Evolutionary conservation across 2,888 invertebrate species (phyloP), one percentile per base, ranked within the genome.

Genomic region (Oligia fasciuncula): DNA sequence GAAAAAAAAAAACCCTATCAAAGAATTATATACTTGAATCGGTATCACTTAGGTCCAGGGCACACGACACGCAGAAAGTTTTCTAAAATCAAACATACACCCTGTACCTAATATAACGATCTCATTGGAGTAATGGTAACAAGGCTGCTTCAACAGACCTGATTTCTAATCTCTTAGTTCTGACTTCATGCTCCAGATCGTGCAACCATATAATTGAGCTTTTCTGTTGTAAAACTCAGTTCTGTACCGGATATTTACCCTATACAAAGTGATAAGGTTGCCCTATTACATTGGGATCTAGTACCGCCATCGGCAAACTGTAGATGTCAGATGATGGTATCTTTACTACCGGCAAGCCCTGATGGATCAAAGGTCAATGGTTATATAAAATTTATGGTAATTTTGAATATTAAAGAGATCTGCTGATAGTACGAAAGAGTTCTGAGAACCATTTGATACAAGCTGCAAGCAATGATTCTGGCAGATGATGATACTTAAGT

Each of bases 301-400:
- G 40, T 60, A 80, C 73, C 63, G 87, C 87, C 87, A 84, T 70
- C 87, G 84, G 85, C 80, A 66, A 83, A 77, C 69, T 86, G 49
- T 77, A 85, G 86, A 85, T 86, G 60, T 86, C 70, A 73, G 17
- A 73, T 73, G 84, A 85, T 86, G 66, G 49, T 86, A 84, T 85
- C 83, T 82, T 4, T 49, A 82, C 68, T 85, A 86, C 73, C 68
- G 68, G 80, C 75, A 79, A 84, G 60, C 69, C 17, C 70, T 77
- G 76, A 80, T 80, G 54, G 80, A 75, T 80, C 73, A 71, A 51
- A 84, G 84, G 76, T 87, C 80, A 84, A 54, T 67, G 60, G 51
- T 76, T 84, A 83, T 73, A 76, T 84, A 69, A 1, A 75, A 35
- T 77, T 43, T 73, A 86, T 86, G 68, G 46, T 80, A 80, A 77